Evolutionary conservation across 2,888 invertebrate genomes (phyloP), one percentile per base, ranked within the genome.

Genomic region (Epinotia ramella): DNA sequence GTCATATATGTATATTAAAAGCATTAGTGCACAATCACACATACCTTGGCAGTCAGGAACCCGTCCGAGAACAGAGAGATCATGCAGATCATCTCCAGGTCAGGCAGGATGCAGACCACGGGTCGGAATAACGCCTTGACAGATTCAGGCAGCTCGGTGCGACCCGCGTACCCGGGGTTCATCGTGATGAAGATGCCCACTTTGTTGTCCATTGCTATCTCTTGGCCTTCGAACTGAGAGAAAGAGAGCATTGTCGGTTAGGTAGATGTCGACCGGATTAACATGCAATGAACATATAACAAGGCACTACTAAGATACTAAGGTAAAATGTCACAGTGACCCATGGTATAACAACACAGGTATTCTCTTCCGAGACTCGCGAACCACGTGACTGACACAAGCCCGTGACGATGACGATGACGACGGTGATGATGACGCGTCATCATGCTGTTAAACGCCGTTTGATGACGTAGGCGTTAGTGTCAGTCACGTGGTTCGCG

Each of bases 101-200:
- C 98, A 0, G 99, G 99, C 62, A 98, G 96, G 77, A 98, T 98
- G 87, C 98, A 98, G 1, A 98, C 98, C 3, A 98, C 98, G 0
- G 99, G 98, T 12, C 99, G 95, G 89, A 99, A 99, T 46, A 98
- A 91, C 0, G 98, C 97, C 88, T 99, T 99, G 9, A 99, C 98
- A 0, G 98, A 98, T 89, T 98, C 98, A 0, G 98, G 99, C 46
- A 99, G 92, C 86, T 98, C 98, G 0, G 98, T 98, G 73, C 98
- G 96, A 0, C 98, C 98, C 0, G 98, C 98, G 86, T 98, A 98
- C 0, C 98, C 98, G 0, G 98, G 98, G 93, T 99, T 98, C 98
- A 99, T 98, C 0, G 98, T 99, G 73, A 98, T 98, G 90, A 99
- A 99, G 78, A 99, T 97, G 0, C 98, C 98, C 18, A 98, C 97